Evolutionary conservation across 2,113 vertebrate species (phyloP).

Genomic region (Opisthocomus hoazin): DNA sequence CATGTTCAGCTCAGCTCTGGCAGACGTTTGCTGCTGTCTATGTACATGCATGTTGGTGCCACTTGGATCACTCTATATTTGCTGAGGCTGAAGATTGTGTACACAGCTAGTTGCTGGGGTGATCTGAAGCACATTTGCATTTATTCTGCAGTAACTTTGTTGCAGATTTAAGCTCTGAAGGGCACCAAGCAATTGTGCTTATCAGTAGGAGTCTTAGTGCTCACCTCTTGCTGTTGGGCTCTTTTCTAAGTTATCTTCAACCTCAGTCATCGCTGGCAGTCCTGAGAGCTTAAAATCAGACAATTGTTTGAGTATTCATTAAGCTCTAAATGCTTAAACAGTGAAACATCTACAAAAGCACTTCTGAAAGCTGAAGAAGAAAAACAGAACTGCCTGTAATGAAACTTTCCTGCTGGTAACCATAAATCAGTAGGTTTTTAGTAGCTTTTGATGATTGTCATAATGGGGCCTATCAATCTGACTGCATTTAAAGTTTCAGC

Average conservation of each 20-base stretch:
- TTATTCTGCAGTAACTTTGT: neutral
- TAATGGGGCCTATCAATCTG: neutral
- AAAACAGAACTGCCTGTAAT: neutral
- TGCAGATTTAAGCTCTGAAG: neutral
- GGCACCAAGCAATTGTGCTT: neutral
- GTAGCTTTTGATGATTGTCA: neutral
- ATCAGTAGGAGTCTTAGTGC: neutral
- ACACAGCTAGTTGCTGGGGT: neutral
- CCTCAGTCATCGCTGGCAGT: neutral
- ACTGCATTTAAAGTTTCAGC: neutral
- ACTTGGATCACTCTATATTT: neutral
- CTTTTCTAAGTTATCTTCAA: neutral
- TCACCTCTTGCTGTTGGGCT: neutral
- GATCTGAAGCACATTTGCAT: neutral
- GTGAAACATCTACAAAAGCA: neutral
- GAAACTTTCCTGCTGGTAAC: neutral
- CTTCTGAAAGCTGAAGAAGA: neutral
- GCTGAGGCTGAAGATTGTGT: neutral
- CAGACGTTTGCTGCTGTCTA: accelerated
- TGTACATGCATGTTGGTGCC: neutral
- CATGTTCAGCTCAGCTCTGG: neutral
- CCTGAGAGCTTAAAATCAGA: neutral
- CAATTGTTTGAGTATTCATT: neutral
- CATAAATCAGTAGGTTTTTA: neutral
- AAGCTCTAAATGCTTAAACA: neutral